Conservation (phyloP, 2,797 vertebrate genomes). For the Uromys caudimaculatus region DNA sequence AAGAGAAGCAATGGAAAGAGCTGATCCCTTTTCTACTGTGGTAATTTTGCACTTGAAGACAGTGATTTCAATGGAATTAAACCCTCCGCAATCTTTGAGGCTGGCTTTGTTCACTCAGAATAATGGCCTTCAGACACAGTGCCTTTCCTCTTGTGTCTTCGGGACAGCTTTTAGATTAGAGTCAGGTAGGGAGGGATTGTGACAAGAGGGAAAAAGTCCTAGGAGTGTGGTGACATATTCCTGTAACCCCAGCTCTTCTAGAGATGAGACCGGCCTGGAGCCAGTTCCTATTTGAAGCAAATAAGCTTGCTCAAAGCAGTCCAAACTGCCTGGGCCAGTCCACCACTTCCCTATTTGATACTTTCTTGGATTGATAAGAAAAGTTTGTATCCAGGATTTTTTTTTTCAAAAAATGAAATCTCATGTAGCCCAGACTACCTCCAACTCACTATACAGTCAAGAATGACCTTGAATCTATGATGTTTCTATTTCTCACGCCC, state of each 20-base stretch:
- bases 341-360: not conserved
- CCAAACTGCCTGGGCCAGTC: not conserved
- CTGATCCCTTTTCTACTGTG: not conserved
- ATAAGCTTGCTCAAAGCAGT: not conserved
- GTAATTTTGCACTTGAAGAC: not conserved
- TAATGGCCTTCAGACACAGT: slow-evolving; percentile 12
- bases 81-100: not conserved
- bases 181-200: not conserved
- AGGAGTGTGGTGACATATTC: not conserved
- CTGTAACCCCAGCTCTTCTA: not conserved
- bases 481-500: not conserved
- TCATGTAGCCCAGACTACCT: not conserved
- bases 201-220: not conserved
- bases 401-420: not conserved
- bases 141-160: not conserved
- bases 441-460: not conserved
- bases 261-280: not conserved
- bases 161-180: not conserved
- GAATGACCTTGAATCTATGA: not conserved
- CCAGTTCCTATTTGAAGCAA: not conserved
- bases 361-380: not conserved
- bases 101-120: slow-evolving; percentile 24
- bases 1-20: not conserved
- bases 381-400: not conserved
- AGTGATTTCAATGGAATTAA: not conserved